These are phyloP conservation scores for Patella vulgata DNA, from an alignment of 1,140 invertebrate species.

Conservation along the genomic window DNA sequence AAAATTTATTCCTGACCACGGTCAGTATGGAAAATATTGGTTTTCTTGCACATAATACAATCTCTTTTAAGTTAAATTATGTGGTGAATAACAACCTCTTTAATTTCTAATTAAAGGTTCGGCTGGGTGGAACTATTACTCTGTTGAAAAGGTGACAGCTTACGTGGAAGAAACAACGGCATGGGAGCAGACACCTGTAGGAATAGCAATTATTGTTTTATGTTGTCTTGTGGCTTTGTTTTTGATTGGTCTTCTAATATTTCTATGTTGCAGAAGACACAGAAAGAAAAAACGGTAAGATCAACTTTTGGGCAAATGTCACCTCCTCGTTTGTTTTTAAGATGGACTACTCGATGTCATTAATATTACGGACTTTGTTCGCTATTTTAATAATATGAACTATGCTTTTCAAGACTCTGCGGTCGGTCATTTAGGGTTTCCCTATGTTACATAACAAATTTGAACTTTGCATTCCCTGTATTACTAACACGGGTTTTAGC, in stretches of 20 bases:
- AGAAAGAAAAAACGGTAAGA: conserved; percentile 10
- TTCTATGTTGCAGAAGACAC: conserved; percentile 9
- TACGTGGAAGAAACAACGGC: conserved; percentile 28
- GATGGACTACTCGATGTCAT: background rate
- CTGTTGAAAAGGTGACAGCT: conserved; percentile 28
- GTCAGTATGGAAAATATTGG: background rate
- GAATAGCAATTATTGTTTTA: conserved; percentile 28
- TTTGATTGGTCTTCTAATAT: conserved; percentile 21
- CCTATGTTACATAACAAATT: background rate
- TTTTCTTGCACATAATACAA: background rate
- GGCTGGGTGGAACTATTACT: conserved; percentile 31
- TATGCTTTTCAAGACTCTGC: background rate
- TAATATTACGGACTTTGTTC: background rate
- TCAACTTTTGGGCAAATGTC: no score
- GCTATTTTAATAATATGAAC: background rate
- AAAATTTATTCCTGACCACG: background rate
- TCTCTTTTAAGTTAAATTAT: no score
- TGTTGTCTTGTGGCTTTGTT: conserved; percentile 12
- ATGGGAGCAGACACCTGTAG: conserved; percentile 41
- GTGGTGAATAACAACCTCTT: no score
- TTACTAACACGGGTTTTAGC: no score
- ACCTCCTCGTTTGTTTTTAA: background rate
- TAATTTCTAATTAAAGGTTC: no score
- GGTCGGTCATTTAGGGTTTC: background rate
- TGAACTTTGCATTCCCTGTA: no score